A percentile compares a stretch with the other conserved stretches of the same genome.
These are phyloP conservation scores for Brachynemurus nebulosus DNA, from an alignment of 2,888 invertebrate species.

Conservation along the genomic window DNA sequence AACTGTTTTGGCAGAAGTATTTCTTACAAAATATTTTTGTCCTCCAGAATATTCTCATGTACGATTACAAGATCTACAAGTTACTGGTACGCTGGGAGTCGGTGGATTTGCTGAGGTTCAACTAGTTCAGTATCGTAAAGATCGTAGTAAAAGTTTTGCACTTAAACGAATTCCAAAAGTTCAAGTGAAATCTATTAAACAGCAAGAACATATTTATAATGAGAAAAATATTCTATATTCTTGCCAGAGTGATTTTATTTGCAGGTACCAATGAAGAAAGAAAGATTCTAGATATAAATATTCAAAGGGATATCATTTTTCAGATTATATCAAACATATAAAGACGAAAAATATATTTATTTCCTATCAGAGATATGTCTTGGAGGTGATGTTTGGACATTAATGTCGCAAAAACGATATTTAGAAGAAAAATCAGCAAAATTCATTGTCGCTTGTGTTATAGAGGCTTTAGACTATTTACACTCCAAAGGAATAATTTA, in stretches of 20 bases:
- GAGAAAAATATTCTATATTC: slow-evolving; percentile 75
- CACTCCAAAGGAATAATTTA: slow-evolving; percentile 71
- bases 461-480: slow-evolving; percentile 83
- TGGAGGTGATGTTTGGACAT: slow-evolving; percentile 91
- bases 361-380: slow-evolving; percentile 90
- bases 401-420: slow-evolving; percentile 51
- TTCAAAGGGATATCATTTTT: no score
- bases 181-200: slow-evolving; percentile 76
- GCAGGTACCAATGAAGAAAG: slow-evolving; percentile 44
- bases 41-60: background rate
- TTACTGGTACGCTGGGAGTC: slow-evolving; percentile 71
- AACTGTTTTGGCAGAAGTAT: background rate
- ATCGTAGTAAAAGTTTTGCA: slow-evolving; percentile 52
- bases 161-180: slow-evolving; percentile 80
- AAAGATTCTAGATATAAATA: no score
- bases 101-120: slow-evolving; percentile 88
- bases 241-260: slow-evolving; percentile 66
- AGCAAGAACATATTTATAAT: slow-evolving; percentile 78
- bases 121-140: slow-evolving; percentile 41
- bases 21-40: background rate
- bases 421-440: slow-evolving; percentile 74
- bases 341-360: slow-evolving; percentile 83
- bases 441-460: slow-evolving; percentile 83
- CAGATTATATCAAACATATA: slow-evolving; percentile 80
- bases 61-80: slow-evolving; percentile 58